Percentiles rank a stretch among this genome's conserved stretches.
Conservation (phyloP, 2,113 vertebrate species). For the Rattus rattus region DNA sequence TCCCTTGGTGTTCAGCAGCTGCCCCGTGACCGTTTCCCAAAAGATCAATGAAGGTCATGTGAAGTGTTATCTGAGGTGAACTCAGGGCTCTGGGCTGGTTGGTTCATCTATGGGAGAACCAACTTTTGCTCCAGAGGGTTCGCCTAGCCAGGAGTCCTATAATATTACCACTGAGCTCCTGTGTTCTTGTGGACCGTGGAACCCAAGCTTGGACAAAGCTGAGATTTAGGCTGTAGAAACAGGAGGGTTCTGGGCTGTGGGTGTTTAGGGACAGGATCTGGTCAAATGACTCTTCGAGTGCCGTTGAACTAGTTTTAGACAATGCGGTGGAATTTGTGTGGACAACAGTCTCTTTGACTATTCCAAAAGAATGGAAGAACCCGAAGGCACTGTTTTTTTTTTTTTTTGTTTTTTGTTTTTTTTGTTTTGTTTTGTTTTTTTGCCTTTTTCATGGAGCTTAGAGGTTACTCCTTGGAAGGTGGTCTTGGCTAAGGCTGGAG, state of each 20-base stretch:
- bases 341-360: neutral
- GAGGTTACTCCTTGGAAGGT: neutral
- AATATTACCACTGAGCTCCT: neutral
- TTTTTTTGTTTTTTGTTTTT: too few species aligned
- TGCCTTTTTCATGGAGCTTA: neutral
- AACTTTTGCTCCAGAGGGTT: neutral
- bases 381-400: neutral
- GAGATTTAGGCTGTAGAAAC: neutral
- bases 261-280: neutral
- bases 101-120: neutral
- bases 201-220: neutral
- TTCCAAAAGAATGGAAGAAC: neutral
- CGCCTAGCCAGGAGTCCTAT: neutral
- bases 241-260: neutral
- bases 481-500: neutral
- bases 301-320: neutral
- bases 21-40: neutral
- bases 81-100: neutral
- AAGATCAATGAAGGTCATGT: neutral
- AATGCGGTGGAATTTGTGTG: neutral
- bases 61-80: neutral
- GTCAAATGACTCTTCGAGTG: neutral
- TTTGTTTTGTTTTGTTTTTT: too few species aligned
- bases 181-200: neutral
- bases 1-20: neutral